Base-by-base conservation (phyloP, 2,113 vertebrate genomes). In the Fregata magnificens region DNA sequence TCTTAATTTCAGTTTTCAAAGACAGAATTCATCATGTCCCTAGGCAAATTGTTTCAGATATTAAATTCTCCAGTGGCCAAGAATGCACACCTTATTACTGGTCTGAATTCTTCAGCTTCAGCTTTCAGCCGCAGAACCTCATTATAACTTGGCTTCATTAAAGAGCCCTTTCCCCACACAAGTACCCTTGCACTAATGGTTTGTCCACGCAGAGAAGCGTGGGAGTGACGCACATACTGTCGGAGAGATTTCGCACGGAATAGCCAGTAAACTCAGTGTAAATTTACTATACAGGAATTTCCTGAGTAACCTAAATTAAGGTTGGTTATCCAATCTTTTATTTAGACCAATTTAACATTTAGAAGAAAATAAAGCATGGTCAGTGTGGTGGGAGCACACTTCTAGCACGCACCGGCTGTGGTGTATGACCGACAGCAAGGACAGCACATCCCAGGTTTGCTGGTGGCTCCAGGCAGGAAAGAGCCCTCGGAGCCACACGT, bases 31-130 rank as follows among this genome's bases (percentile, higher is more conserved):
- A 1, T 87, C 83, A 56, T 93, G 83, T 91, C 96, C 95, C 45
- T 69, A 79, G 95, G 95, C 95, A 97, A 97, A 97, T 95, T 95
- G 91, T 95, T 97, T 95, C 91, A 96, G 95, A 97, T 96, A 95
- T 96, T 97, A 97, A 96, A 92, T 97, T 91, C 91, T 93, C 93
- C 77, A 67, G 83, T 92, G 86, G 92, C 95, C 95, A 97, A 90
- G 88, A 96, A 97, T 93, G 90, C 86, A 96, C 95, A 96, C 97
- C 97, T 97, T 95, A 74, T 92, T 96, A 93, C 90, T 94, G 88
- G 76, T 62, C 80, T 92, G 85, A 90, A 97, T 96, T 97, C 90
- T 92, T 92, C 82, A 90, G 93, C 93, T 95, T 94, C 81, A 88
- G 73, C 82, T 96, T 95, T 85, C 90, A 91, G 62, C 96, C 49